Conservation (phyloP, 2,797 vertebrate genomes). For the Channallabes apus region DNA sequence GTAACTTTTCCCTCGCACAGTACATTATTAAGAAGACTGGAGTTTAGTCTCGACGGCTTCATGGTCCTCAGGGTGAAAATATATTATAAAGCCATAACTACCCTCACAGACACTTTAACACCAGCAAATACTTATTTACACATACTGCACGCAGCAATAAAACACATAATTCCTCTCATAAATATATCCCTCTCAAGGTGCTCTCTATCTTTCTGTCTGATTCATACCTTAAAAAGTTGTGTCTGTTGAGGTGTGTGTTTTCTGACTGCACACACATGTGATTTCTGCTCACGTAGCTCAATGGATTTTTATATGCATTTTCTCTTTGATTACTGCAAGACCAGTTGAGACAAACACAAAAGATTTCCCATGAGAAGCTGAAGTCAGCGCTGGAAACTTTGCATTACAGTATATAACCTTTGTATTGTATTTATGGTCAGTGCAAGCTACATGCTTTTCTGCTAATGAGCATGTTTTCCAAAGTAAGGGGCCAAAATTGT, state of each 20-base stretch:
- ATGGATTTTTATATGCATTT: conserved; percentile 46
- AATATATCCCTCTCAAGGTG: conserved; percentile 12
- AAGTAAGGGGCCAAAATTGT: background rate
- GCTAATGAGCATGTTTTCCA: conserved; percentile 1
- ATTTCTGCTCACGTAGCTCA: conserved; percentile 20
- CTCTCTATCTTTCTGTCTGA: conserved; percentile 3
- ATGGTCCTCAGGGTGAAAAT: conserved; percentile 46
- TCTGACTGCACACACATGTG: background rate
- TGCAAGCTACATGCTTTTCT: conserved; percentile 29
- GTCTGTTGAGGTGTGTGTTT: background rate
- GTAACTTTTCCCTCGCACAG: conserved; percentile 17
- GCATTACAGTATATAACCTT: conserved; percentile 44
- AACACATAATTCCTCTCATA: conserved; percentile 24
- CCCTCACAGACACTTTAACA: conserved; percentile 44
- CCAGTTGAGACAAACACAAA: conserved; percentile 38
- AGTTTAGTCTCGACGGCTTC: conserved; percentile 15
- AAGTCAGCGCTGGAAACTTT: conserved; percentile 37
- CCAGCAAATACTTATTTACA: conserved; percentile 44
- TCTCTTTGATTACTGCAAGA: conserved; percentile 34
- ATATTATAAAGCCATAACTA: conserved; percentile 45
- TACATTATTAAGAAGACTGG: conserved; percentile 19
- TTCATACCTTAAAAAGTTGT: conserved; percentile 20
- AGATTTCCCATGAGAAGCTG: conserved; percentile 37
- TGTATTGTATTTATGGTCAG: conserved; percentile 37
- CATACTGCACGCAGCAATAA: conserved; percentile 20